Conservation (phyloP, 2,888 invertebrate genomes). For the Sipha maydis region DNA sequence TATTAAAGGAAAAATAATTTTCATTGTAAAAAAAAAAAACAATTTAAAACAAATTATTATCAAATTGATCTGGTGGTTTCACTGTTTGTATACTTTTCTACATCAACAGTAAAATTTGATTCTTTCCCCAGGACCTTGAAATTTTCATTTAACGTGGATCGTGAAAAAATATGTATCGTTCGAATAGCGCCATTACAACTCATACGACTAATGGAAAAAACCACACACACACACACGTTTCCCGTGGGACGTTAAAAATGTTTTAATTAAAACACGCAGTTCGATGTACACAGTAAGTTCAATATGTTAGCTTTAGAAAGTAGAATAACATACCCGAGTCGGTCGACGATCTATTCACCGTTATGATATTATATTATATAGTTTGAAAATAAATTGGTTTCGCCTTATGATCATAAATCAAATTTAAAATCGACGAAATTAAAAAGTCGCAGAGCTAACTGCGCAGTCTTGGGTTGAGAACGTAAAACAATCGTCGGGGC, state of each 20-base stretch:
- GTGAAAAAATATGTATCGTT: too few relatives aligned
- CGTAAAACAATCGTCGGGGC: too few relatives aligned
- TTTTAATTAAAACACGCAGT: not conserved
- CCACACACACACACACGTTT: not conserved
- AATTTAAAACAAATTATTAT: not conserved
- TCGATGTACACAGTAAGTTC: not conserved
- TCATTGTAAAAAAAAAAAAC: not conserved
- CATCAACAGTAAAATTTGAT: not conserved
- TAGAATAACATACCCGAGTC: not conserved
- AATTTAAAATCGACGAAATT: too few relatives aligned
- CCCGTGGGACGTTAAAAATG: not conserved
- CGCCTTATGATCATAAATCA: not conserved
- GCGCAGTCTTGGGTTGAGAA: too few relatives aligned
- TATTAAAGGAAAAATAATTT: too few relatives aligned
- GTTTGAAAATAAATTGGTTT: not conserved
- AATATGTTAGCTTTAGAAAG: constrained; percentile 18
- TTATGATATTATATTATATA: not conserved
- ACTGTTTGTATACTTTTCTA: too few relatives aligned
- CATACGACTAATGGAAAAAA: not conserved
- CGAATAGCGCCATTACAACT: too few relatives aligned
- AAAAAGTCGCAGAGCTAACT: too few relatives aligned
- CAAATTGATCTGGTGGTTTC: too few relatives aligned
- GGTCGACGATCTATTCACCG: not conserved
- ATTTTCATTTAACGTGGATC: not conserved
- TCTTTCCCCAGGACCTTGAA: not conserved